Evolutionary conservation across 2,888 invertebrate species (phyloP).

Genomic region (Pecten maximus): DNA sequence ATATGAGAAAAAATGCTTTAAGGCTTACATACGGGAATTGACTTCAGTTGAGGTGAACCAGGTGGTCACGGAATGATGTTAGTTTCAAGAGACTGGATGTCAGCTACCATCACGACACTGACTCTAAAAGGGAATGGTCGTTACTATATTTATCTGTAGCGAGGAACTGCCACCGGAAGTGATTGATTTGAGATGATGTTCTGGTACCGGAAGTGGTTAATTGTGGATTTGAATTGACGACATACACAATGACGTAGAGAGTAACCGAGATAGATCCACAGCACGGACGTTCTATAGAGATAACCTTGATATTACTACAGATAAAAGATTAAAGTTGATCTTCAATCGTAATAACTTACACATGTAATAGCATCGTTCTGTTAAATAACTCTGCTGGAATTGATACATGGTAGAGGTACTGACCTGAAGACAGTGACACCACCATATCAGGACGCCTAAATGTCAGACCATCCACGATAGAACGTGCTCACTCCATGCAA

Average conservation of each 20-base stretch:
- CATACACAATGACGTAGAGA: background rate
- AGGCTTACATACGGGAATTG: no score
- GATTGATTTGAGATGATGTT: background rate
- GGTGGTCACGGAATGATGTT: no score
- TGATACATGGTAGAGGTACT: background rate
- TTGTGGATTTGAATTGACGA: background rate
- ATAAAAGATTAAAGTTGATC: background rate
- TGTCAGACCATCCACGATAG: background rate
- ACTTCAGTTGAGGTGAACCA: no score
- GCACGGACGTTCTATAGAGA: background rate
- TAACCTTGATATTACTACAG: background rate
- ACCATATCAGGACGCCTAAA: background rate
- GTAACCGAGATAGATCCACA: background rate
- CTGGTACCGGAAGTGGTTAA: background rate
- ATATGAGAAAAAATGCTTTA: no score
- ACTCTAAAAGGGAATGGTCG: no score
- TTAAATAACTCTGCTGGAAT: background rate
- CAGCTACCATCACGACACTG: no score
- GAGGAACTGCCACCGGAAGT: background rate
- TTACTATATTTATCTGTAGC: no score
- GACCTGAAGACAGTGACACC: background rate
- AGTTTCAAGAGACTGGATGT: no score
- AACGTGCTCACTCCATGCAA: background rate
- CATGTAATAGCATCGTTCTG: background rate
- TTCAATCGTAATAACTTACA: background rate